Percentiles rank a stretch among this genome's conserved stretches.
Evolutionary conservation across 2,888 invertebrate species (phyloP).

Genomic region (Athalia circularis): DNA sequence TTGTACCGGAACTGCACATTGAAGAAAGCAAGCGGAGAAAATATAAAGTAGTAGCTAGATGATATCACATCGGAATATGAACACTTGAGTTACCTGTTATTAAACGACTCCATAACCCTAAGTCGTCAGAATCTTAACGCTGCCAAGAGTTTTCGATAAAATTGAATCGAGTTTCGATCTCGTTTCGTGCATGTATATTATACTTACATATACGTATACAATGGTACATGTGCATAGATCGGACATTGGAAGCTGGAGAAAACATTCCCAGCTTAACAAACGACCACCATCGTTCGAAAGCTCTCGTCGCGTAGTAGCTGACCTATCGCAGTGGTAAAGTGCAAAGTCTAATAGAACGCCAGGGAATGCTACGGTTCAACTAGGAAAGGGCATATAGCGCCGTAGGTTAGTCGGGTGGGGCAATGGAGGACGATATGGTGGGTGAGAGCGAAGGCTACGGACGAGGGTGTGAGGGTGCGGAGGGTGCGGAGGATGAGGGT

Average conservation of each 20-base stretch:
- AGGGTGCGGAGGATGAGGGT: conserved; percentile 31
- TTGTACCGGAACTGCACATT: not conserved
- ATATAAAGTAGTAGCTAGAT: not conserved
- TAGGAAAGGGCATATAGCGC: conserved; percentile 34
- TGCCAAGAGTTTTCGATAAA: conserved; percentile 9
- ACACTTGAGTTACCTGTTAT: not conserved
- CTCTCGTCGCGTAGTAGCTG: conserved; percentile 42
- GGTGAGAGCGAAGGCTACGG: not conserved
- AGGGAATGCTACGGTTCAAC: conserved; percentile 38
- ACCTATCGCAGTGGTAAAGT: conserved; percentile 44
- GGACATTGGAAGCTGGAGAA: conserved; percentile 28
- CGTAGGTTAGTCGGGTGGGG: conserved; percentile 36
- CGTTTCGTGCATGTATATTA: not conserved
- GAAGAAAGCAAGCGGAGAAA: too few species aligned
- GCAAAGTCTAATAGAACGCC: conserved; percentile 45
- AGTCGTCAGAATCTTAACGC: too few species aligned
- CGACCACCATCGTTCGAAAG: conserved; percentile 38
- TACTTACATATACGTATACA: not conserved
- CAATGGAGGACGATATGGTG: conserved; percentile 21
- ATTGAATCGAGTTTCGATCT: conserved; percentile 8
- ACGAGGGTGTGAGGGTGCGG: not conserved
- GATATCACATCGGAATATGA: not conserved
- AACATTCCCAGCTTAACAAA: conserved; percentile 39
- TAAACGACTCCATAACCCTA: too few species aligned
- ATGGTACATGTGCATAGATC: not conserved